Conservation (phyloP, 2,888 invertebrate species). For the Hypolimnas misippus region DNA sequence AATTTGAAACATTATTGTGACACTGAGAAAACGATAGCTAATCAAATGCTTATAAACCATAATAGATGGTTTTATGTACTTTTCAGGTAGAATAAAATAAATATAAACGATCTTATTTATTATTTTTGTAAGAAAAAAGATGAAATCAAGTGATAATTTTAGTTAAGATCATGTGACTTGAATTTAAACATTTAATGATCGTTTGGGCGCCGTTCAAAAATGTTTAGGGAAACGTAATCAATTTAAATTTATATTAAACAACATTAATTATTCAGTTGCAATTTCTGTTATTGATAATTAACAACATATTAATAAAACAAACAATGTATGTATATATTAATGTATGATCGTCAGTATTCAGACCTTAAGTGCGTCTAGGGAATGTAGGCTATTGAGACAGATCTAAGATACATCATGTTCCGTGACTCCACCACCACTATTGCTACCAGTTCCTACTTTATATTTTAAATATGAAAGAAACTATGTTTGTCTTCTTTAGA, state of each 20-base stretch:
- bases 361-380: neutral
- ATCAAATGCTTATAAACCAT: conserved; percentile 7
- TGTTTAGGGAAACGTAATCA: too few relatives aligned
- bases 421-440: neutral
- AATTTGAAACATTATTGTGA: conserved; percentile 16
- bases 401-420: neutral
- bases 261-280: neutral
- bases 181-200: too few relatives aligned
- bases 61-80: too few relatives aligned
- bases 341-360: neutral
- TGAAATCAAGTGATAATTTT: too few relatives aligned
- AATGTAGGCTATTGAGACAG: neutral
- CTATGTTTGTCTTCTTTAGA: too few relatives aligned
- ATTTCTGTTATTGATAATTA: too few relatives aligned
- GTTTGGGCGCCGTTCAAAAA: too few relatives aligned
- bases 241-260: neutral
- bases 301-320: neutral
- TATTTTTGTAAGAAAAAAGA: too few relatives aligned
- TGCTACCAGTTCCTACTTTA: too few relatives aligned
- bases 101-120: too few relatives aligned
- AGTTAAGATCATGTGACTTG: too few relatives aligned
- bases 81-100: too few relatives aligned
- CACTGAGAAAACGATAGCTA: conserved; percentile 18
- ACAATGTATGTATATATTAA: neutral
- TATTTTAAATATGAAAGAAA: neutral